These are phyloP conservation scores for Elephas maximus DNA, from an alignment of 2,113 vertebrate species.

Conservation along the genomic window DNA sequence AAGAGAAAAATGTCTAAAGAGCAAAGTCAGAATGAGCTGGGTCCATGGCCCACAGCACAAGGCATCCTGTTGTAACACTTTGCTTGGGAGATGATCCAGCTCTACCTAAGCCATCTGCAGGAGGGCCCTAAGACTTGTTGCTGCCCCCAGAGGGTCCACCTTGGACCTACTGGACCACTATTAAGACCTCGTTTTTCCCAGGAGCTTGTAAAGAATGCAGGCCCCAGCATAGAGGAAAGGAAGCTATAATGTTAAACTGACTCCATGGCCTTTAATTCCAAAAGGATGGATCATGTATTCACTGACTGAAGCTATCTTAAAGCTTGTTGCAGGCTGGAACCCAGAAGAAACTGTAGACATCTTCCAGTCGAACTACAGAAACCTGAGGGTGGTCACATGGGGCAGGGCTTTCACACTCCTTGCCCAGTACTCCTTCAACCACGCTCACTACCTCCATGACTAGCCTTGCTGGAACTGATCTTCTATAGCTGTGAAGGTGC, in stretches of 20 bases:
- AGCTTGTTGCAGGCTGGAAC: neutral
- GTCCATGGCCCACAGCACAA: neutral
- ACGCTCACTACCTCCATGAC: neutral
- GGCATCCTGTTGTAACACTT: too few species aligned
- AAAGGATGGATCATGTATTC: neutral
- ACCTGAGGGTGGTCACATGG: neutral
- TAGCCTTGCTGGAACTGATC: neutral
- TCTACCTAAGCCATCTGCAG: neutral
- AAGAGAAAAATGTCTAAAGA: neutral
- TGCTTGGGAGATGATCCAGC: neutral
- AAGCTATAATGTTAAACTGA: neutral
- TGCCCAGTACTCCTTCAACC: neutral
- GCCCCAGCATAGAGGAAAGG: neutral
- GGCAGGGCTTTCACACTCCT: neutral
- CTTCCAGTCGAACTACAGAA: neutral
- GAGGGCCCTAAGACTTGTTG: neutral
- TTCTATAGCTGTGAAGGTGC: neutral
- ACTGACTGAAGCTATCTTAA: neutral
- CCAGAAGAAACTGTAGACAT: neutral
- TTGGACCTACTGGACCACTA: too few species aligned
- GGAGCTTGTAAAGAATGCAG: neutral
- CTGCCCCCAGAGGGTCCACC: neutral
- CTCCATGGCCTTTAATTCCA: neutral
- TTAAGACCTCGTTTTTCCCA: neutral
- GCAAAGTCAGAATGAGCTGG: neutral